These are phyloP conservation scores for Lycophotia porphyrea DNA, from an alignment of 2,888 invertebrate genomes.

Conservation along the genomic window DNA sequence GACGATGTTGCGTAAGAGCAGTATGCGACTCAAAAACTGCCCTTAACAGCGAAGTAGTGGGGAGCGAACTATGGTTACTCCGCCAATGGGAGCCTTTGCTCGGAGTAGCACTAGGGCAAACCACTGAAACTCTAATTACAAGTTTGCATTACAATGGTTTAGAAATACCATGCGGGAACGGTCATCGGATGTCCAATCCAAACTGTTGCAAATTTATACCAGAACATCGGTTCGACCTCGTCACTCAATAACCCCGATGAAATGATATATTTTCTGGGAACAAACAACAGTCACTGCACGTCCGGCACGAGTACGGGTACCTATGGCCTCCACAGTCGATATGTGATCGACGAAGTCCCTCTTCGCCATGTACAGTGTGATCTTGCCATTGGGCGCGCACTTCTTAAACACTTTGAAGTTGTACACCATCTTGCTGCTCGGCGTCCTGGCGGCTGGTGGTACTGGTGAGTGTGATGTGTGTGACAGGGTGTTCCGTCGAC, in stretches of 20 bases:
- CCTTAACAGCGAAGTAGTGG: background rate
- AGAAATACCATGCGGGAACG: background rate
- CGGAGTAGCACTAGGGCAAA: no score
- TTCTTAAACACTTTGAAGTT: conserved; percentile 98
- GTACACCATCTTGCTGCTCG: conserved; percentile 93
- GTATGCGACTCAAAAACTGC: background rate
- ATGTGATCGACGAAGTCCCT: conserved; percentile 97
- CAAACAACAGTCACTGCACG: conserved; percentile 30
- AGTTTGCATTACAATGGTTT: no score
- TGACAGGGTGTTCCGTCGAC: conserved; percentile 37
- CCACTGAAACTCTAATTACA: no score
- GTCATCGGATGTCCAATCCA: background rate
- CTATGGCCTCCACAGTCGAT: conserved; percentile 96
- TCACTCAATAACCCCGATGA: background rate
- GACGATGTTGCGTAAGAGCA: no score
- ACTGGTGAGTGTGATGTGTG: background rate
- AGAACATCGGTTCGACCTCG: background rate
- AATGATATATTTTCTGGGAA: background rate
- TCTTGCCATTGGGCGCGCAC: conserved; percentile 96
- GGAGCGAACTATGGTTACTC: background rate
- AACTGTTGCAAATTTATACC: background rate
- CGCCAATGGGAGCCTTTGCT: background rate
- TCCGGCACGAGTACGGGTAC: conserved; percentile 78
- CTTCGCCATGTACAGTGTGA: conserved; percentile 96
- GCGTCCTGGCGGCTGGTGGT: conserved; percentile 7